Evolutionary conservation across 2,113 vertebrate species (phyloP), one percentile per base, ranked within the genome.

Genomic region (Odocoileus virginianus): DNA sequence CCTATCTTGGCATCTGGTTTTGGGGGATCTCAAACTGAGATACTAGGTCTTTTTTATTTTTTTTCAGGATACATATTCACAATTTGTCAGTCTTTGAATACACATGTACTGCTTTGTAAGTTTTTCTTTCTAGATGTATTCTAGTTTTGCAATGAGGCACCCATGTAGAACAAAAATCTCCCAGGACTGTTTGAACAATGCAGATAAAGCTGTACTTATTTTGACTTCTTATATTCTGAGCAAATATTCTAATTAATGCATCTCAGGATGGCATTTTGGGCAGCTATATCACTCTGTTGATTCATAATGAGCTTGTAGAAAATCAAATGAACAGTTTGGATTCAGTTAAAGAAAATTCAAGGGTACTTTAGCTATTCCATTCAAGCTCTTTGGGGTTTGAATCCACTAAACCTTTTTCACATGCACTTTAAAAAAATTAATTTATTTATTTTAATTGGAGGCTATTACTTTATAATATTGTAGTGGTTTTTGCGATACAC

Each of bases 301-400:
- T 89, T 89, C 47, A 89, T 54, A 60, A 28, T 47, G 54, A 87
- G 21, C 43, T 33, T 58, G 43, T 14, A 60, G 76, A 36, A 95
- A 88, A 78, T 19, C 55, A 95, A 78, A 86, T 17, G 27, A 95
- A 78, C 47, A 61, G 9, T n/a, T 50, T 47, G 50, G 81, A 95
- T 87, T 89, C 12, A 47, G 47, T 94, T 89, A 86, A 91, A 92
- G 50, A 89, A 50, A 93, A 94, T 76, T 87, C 60, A 89, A 74
- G 28, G 19, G 47, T 33, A 15, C 16, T 36, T 91, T 36, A 85
- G 43, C 7, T 74, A 67, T 90, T 16, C 19, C 30, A 50, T 9
- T 91, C 10, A 61, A 71, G 33, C 0, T 8, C n/a, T 83, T 55
- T 74, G 83, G 17, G 78, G 86, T 85, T 89, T 71, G 52, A 93